Conservation (phyloP, 2,113 vertebrate genomes). For the Haliaeetus leucogaster region DNA sequence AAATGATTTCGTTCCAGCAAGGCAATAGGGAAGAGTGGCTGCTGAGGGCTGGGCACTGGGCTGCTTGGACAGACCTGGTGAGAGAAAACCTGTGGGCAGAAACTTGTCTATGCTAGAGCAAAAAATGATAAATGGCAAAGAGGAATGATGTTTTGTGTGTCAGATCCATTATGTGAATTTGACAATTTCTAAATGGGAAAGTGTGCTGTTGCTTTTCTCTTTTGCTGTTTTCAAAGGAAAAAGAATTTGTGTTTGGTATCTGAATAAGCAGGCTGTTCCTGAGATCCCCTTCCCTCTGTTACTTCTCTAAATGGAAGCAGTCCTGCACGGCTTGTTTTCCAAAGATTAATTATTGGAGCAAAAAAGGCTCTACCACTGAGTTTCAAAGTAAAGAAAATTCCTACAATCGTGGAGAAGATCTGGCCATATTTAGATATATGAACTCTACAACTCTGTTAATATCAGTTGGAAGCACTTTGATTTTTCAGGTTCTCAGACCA, state of each 20-base stretch:
- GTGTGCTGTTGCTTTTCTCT: not conserved
- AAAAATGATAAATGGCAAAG: not conserved
- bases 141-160: not conserved
- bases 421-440: not conserved
- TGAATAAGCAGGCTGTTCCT: not conserved
- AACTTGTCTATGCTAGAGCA: not conserved
- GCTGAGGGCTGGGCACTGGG: not conserved
- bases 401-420: rapidly evolving
- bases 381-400: not conserved
- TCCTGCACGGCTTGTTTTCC: not conserved
- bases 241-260: not conserved
- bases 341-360: not conserved
- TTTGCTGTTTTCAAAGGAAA: not conserved
- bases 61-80: not conserved
- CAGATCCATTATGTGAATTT: not conserved
- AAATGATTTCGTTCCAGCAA: not conserved
- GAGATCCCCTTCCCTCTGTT: not conserved
- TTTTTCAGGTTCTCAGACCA: not conserved
- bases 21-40: not conserved
- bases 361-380: not conserved
- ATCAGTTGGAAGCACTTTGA: not conserved
- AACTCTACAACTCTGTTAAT: not conserved
- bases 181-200: not conserved
- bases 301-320: not conserved
- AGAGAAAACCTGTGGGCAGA: not conserved